Evolutionary conservation across 2,888 invertebrate genomes (phyloP).

Genomic region (Aethes cnicana): DNA sequence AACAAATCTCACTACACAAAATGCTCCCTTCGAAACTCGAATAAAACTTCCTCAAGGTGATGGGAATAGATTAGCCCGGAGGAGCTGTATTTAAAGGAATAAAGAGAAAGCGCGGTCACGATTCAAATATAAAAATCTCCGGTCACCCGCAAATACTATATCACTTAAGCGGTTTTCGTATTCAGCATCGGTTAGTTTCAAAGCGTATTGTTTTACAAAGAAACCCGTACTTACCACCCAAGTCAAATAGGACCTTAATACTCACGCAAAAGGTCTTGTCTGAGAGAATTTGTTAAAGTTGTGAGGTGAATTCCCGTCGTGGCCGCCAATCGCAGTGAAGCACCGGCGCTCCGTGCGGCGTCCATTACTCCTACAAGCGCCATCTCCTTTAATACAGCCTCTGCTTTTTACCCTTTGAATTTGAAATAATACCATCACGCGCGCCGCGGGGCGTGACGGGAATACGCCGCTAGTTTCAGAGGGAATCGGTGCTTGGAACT

Average conservation of each 20-base stretch:
- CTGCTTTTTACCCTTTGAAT: conserved; percentile 72
- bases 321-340: conserved; percentile 46
- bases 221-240: background rate
- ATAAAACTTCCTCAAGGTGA: conserved; percentile 7
- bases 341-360: conserved; percentile 42
- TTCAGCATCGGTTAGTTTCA: conserved; percentile 47
- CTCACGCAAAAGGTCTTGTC: background rate
- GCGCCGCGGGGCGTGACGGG: conserved; percentile 55
- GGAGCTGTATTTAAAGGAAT: conserved; percentile 10
- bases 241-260: conserved; percentile 21
- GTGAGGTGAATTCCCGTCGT: conserved; percentile 38
- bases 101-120: conserved; percentile 8
- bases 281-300: background rate
- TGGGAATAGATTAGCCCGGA: conserved; percentile 9
- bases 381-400: conserved; percentile 64
- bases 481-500: background rate
- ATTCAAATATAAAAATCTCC: conserved; percentile 20
- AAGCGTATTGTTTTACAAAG: conserved; percentile 34
- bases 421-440: conserved; percentile 72
- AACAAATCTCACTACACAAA: conserved; percentile 20
- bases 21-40: conserved; percentile 5
- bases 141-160: conserved; percentile 36
- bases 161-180: conserved; percentile 52
- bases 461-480: conserved; percentile 40
- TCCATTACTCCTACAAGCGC: conserved; percentile 52